Evolutionary conservation across 2,113 vertebrate genomes (phyloP), one percentile per base, ranked within the genome.

Genomic region (Phrynocephalus versicolor): DNA sequence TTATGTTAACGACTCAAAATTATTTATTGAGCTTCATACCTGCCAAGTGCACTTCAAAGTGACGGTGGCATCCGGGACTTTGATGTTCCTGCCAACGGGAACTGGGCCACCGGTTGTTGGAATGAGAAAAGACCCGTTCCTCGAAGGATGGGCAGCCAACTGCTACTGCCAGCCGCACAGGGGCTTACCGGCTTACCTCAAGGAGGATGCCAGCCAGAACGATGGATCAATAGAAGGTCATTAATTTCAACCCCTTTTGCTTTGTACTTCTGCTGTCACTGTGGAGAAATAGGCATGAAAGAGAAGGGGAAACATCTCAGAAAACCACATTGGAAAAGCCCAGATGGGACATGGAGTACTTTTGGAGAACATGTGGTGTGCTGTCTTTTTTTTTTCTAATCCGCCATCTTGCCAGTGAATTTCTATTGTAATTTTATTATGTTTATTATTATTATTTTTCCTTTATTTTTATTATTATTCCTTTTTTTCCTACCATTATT

Each of bases 21-120:
- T 80, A 64, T 85, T 85, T 62, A 85, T 85, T 80, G 58, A 85
- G 72, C 57, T 35, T 35, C 39, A 2, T 0, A 15, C 57, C 39
- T 85, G 84, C 84, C 84, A 85, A 80, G 37, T 55, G 73, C 84
- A 80, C 77, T 80, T 85, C 69, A 85, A 85, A 85, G 84, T 21
- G 7, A 62, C 55, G 72, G 77, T 80, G 41, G 77, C 58, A 64
- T 72, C 21, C n/a, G 51, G 70, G 58, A 16, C 84, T 85, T 85
- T 85, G 84, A 85, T 80, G 77, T 51, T 27, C 23, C 35, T 18
- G 57, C 77, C 84, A 85, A n/a, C 30, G 77, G 84, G 84, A 57
- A 27, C 39, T 35, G 14, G 57, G 77, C 84, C 84, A 80, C 77
- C 23, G 12, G 25, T 73, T 35, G 57, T 30, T 73, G 16, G 84